Conservation (phyloP, 2,113 vertebrate genomes). For the Dromas ardeola region DNA sequence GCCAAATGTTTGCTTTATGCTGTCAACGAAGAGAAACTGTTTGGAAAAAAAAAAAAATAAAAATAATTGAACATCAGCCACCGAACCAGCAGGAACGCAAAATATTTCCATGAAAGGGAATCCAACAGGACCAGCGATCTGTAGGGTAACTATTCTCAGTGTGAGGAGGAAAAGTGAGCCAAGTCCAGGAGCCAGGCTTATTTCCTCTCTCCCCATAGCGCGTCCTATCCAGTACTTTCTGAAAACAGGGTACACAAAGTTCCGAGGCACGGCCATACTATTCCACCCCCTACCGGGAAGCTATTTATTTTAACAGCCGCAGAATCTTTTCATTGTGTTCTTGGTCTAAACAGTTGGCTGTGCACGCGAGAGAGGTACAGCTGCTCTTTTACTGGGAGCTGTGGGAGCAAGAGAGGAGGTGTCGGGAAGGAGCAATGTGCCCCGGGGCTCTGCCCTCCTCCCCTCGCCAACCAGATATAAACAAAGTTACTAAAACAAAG, state of each 20-base stretch:
- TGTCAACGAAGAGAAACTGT: constrained; percentile 21
- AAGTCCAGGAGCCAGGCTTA: constrained; percentile 50
- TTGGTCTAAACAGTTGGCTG: constrained; percentile 17
- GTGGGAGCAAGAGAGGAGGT: constrained; percentile 4
- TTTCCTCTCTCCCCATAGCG: not conserved
- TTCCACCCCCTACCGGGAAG: constrained; percentile 30
- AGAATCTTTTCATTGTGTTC: constrained; percentile 54
- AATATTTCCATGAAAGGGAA: constrained; percentile 57
- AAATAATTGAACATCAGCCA: constrained; percentile 44
- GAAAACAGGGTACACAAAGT: constrained; percentile 38
- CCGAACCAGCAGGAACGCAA: constrained; percentile 31
- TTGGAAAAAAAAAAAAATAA: not conserved
- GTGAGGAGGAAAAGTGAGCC: constrained; percentile 39
- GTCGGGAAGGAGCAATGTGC: not conserved
- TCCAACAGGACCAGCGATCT: not conserved
- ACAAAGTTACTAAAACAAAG: constrained; percentile 68
- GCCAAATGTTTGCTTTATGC: constrained; percentile 47
- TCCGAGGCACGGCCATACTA: not conserved
- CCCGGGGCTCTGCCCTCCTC: not conserved
- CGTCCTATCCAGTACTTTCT: constrained; percentile 31
- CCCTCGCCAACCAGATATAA: not conserved
- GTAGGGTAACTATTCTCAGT: constrained; percentile 50
- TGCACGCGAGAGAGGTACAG: not conserved
- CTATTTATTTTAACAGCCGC: constrained; percentile 47
- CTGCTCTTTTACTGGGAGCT: not conserved